Base-by-base conservation (phyloP, 2,113 vertebrate genomes). In the Electrona antarctica region DNA sequence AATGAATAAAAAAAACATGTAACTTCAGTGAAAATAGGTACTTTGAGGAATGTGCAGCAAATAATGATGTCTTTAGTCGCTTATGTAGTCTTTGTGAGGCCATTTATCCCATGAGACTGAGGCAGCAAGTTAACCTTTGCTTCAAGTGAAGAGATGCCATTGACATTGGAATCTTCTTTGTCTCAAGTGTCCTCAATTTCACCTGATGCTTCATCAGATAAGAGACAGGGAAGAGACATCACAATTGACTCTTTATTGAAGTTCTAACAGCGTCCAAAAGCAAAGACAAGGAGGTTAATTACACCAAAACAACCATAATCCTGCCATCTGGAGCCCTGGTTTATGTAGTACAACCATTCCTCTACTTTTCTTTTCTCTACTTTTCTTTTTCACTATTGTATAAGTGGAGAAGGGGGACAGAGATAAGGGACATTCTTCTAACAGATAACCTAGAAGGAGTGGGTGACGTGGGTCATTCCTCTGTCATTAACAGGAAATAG, bases 371-470 rank as follows among this genome's bases (percentile, higher is more conserved):
- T 8, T 28, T 14, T 48, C 64, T 10, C 68, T 33, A 50, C 41
- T 9, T 0, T 29, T 50, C 11, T 10, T 41, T 69, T 76, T 68
- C 14, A 49, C 7, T 0, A 15, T 7, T 15, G 6, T 58, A 60
- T 63, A 77, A 70, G 50, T 21, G 41, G 79, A 47, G 78, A 72
- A 62, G 75, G 59, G 77, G 76, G 11, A 71, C 54, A 61, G 15
- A 86, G 83, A 88, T 88, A 87, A 87, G 74, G 69, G 1, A 80
- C 76, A 88, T 89, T 89, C 87, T 79, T 76, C 14, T 68, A 12
- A 64, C 61, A 73, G 87, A 88, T 87, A 88, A 84, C 75, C 41
- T 15, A 1, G 9, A 48, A 75, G 57, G 50, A 69, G 57, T 6
- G 60, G 65, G 74, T 71, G 57, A 47, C 67, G 57, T 6, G 60